Conservation (phyloP, 2,797 vertebrate genomes). For the Ctenosaura bakeri region DNA sequence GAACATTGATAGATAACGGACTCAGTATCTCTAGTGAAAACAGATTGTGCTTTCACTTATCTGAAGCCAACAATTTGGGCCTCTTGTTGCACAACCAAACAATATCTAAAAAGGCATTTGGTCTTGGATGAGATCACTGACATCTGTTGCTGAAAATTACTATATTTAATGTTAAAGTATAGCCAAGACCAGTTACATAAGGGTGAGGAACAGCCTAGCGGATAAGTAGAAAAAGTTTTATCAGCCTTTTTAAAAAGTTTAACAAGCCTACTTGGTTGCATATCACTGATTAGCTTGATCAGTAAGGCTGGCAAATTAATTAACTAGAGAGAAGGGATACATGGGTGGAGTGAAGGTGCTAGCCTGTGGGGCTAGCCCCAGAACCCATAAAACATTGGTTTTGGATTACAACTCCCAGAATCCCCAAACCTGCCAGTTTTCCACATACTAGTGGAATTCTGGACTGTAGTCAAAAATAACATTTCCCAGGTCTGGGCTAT, state of each 20-base stretch:
- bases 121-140: conserved; percentile 66
- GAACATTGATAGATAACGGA: conserved; percentile 61
- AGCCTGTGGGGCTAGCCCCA: background rate
- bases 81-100: conserved; percentile 54
- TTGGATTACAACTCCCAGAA: no score
- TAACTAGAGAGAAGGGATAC: background rate
- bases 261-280: background rate
- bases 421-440: no score
- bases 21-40: conserved; percentile 66
- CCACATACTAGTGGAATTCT: no score
- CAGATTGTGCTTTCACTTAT: conserved; percentile 70
- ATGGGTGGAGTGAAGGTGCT: background rate
- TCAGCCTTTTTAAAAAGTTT: background rate
- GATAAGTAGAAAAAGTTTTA: background rate
- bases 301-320: background rate
- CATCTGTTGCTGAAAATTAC: conserved; percentile 69
- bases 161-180: conserved; percentile 61
- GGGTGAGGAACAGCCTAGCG: background rate
- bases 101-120: conserved; percentile 65
- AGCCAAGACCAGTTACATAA: conserved; percentile 35
- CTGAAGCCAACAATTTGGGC: conserved; percentile 68
- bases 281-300: background rate
- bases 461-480: no score
- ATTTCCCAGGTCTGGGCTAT: no score
- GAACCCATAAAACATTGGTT: no score